These are phyloP conservation scores for Acronicta leporina DNA, from an alignment of 2,888 invertebrate genomes.

Conservation along the genomic window DNA sequence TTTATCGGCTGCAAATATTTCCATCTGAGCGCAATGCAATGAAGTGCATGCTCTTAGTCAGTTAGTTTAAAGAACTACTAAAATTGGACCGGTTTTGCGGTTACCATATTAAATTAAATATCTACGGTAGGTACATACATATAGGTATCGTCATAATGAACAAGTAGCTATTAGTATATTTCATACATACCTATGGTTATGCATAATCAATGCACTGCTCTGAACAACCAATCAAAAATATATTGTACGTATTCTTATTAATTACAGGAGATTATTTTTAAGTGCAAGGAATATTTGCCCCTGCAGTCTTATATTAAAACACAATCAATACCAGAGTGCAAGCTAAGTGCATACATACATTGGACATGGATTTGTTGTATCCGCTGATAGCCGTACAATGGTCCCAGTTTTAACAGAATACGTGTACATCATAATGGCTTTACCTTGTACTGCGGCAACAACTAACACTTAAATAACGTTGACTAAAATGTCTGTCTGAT, in stretches of 20 bases:
- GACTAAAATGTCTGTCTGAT: constrained; percentile 63
- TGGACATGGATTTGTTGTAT: constrained; percentile 65
- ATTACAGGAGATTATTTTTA: constrained; percentile 41
- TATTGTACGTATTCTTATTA: constrained; percentile 44
- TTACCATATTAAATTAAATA: constrained; percentile 19
- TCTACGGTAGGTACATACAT: neutral
- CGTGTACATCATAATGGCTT: constrained; percentile 81
- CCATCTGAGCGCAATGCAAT: constrained; percentile 28
- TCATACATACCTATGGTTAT: constrained; percentile 30
- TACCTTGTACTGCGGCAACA: constrained; percentile 82
- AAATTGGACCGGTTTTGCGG: constrained; percentile 31
- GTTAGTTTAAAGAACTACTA: constrained; percentile 23
- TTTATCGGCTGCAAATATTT: constrained; percentile 17
- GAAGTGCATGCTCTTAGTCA: constrained; percentile 12
- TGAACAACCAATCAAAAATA: constrained; percentile 43
- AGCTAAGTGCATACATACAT: constrained; percentile 61
- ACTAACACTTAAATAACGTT: constrained; percentile 70
- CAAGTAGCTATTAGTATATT: constrained; percentile 15
- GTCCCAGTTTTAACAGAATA: constrained; percentile 81
- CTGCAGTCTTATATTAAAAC: constrained; percentile 27
- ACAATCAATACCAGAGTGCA: constrained; percentile 35
- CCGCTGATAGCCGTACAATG: constrained; percentile 70
- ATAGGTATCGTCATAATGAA: constrained; percentile 11
- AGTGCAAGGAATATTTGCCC: constrained; percentile 14
- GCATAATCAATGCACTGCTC: constrained; percentile 33